Conservation (phyloP, 2,113 vertebrate genomes). For the Damaliscus lunatus region DNA sequence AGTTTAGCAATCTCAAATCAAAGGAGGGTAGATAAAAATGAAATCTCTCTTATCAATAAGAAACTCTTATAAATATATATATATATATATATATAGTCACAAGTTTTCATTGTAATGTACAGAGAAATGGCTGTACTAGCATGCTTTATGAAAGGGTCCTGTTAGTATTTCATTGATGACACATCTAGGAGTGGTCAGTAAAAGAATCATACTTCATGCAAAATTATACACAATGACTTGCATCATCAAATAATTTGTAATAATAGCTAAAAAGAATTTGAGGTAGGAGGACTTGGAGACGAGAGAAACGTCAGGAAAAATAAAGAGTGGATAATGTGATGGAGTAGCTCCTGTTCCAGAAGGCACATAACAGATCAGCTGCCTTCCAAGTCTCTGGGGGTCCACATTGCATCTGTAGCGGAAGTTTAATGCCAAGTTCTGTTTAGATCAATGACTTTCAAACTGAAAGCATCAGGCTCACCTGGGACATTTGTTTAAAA, state of each 20-base stretch:
- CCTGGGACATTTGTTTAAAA: not conserved
- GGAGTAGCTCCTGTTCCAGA: not conserved
- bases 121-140: not conserved
- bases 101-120: not conserved
- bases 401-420: not conserved
- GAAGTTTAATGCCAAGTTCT: not conserved
- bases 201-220: not conserved
- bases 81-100: not conserved
- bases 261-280: not conserved
- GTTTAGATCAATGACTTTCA: not conserved
- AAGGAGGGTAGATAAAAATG: not conserved
- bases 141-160: not conserved
- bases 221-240: not conserved
- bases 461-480: not conserved
- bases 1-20: not conserved
- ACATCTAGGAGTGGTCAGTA: not conserved
- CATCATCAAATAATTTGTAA: not conserved
- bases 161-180: not conserved
- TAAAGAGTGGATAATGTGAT: not conserved
- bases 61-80: not conserved
- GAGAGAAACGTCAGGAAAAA: not conserved
- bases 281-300: not conserved
- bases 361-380: not conserved
- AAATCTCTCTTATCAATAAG: not conserved
- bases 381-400: too few relatives aligned